Evolutionary conservation across 64 coral and sea anemone genomes (phyloP), one percentile per base, ranked within the genome.

Genomic region (Dendrophyllia cribrosa): DNA sequence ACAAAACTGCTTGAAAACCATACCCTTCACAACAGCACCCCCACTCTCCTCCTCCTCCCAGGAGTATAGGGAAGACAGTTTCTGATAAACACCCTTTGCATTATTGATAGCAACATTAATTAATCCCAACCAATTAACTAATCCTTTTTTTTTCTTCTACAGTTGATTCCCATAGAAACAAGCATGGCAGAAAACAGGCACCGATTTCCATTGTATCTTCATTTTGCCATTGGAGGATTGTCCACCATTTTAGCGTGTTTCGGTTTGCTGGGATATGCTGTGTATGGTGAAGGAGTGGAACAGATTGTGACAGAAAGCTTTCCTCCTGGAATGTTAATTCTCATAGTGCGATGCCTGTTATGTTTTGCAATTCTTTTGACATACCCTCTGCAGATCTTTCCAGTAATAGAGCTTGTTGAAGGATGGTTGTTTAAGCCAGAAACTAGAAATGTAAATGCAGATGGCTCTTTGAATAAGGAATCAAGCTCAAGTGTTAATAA

Each of bases 181-280:
- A 97, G 95, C 51, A 97, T 97, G 95, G 95, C 91, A 51, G 95
- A 97, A 34, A 97, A 94, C 88, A 87, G 92, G 23, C 64, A 86
- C 12, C 74, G 88, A 15, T 97, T 93, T 56, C 83, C 95, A 0
- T 55, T 94, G 50, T 97, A 91, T 66, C 92, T 97, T 53, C 95
- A 97, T 58, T 93, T 97, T 50, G 95, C 95, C 8, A 61, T 97
- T 88, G 95, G 92, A 43, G 67, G 56, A 45, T 59, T 94, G 4
- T 94, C 95, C 76, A 43, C 43, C 0, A 91, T 97, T 88, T 81
- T 97, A 44, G 87, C 88, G 7, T 83, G 88, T 14, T 97, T 97
- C 84, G 95, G 95, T 59, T 83, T 97, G 58, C 51, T 87, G 26
- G 95, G 95, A 5, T 97, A 97, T 77, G 44, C 90, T 7, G 78